phyloP scores from a whole-genome alignment of 2,113 vertebrate genomes.

The Myiozetetes cayanensis region DNA sequence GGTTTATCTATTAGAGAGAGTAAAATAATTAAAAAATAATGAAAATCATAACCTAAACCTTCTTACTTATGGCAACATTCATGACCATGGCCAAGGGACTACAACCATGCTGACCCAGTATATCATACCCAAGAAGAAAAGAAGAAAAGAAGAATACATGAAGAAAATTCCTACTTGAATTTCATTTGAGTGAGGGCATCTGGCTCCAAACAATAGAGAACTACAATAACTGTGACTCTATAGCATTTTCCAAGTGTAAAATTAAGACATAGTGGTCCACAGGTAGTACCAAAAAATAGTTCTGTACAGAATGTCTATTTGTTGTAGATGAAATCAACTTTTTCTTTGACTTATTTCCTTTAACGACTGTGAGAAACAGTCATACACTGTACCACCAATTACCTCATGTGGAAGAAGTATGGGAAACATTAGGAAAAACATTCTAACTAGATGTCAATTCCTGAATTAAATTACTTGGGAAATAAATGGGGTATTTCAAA shows the following conservation, averaged over 20 bases:
- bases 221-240: not conserved
- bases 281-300: not conserved
- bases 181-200: not conserved
- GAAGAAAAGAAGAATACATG: not conserved
- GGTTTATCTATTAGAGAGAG: not conserved
- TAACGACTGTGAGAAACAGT: not conserved
- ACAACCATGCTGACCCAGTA: not conserved
- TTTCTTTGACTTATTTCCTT: not conserved
- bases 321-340: not conserved
- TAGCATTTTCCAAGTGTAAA: not conserved
- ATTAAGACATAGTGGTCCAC: not conserved
- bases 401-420: not conserved
- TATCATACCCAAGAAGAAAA: not conserved
- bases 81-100: not conserved
- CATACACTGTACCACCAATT: not conserved
- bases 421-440: not conserved
- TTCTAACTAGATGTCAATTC: not conserved
- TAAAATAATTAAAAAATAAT: not conserved
- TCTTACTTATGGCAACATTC: not conserved
- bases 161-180: not conserved
- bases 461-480: not conserved
- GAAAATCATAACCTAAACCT: not conserved
- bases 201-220: not conserved
- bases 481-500: not conserved
- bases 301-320: accelerated